Percentiles rank a stretch among this genome's conserved stretches.
Conservation (phyloP, 2,797 vertebrate species). For the Catostomus latipinnis region DNA sequence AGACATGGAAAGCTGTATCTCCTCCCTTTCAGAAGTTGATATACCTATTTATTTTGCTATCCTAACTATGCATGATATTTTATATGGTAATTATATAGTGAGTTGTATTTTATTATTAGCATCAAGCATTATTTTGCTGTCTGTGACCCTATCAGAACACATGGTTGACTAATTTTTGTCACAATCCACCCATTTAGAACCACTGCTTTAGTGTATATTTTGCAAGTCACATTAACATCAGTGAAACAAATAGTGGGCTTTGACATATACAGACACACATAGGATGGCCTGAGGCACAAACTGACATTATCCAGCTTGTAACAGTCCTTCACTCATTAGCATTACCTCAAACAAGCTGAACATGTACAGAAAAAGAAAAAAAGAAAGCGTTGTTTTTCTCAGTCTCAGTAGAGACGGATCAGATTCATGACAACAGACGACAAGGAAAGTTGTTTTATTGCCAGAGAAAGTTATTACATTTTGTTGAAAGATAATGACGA, state of each 20-base stretch:
- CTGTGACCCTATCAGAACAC: no score
- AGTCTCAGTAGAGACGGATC: background rate
- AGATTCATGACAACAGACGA: no score
- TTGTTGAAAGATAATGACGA: no score
- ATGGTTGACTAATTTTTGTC: no score
- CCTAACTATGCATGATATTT: no score
- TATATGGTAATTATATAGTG: no score
- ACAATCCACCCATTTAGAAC: no score
- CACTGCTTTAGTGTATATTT: conserved; percentile 1
- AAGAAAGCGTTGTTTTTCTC: background rate
- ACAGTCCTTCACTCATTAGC: conserved; percentile 48
- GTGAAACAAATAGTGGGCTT: conserved; percentile 6
- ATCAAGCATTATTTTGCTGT: no score
- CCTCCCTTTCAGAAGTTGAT: background rate
- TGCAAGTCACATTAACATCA: background rate
- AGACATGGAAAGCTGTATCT: background rate
- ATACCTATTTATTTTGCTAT: no score
- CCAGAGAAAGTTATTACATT: no score
- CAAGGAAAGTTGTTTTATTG: no score
- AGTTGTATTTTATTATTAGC: no score
- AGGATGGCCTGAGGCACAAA: conserved; percentile 51
- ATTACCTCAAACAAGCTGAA: conserved; percentile 32
- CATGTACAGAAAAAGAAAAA: conserved; percentile 8
- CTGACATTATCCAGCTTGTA: conserved; percentile 66
- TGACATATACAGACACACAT: conserved; percentile 11